Conservation (phyloP, 2,888 invertebrate species). For the Eumacrocentrus americanus region DNA sequence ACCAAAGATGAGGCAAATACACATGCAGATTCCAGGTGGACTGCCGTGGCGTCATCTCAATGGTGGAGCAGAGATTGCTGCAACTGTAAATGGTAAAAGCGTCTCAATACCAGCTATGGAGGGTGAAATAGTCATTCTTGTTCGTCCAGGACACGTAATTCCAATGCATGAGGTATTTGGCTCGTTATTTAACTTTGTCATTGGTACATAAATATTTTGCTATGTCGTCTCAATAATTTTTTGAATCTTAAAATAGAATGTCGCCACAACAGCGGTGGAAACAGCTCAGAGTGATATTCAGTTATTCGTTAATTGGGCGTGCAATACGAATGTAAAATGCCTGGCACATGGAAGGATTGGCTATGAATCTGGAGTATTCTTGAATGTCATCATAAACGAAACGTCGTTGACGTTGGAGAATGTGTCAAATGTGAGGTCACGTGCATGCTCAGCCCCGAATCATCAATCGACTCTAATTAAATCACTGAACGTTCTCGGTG, state of each 20-base stretch:
- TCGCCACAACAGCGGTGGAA: slow-evolving; percentile 29
- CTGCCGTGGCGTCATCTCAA: slow-evolving; percentile 40
- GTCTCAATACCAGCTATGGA: slow-evolving; percentile 29
- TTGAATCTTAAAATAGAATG: background rate
- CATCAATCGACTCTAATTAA: slow-evolving; percentile 28
- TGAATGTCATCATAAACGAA: slow-evolving; percentile 21
- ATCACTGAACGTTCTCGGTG: slow-evolving; percentile 31
- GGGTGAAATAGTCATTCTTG: slow-evolving; percentile 35
- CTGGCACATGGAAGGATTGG: slow-evolving; percentile 39
- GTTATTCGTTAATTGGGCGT: slow-evolving; percentile 37
- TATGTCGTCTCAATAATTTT: background rate
- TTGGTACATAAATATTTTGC: background rate
- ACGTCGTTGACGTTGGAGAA: slow-evolving; percentile 29
- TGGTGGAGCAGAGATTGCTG: slow-evolving; percentile 32
- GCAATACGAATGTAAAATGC: slow-evolving; percentile 26
- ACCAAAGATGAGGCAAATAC: slow-evolving; percentile 32
- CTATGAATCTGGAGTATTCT: slow-evolving; percentile 35
- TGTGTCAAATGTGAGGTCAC: slow-evolving; percentile 12
- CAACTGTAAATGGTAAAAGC: slow-evolving; percentile 25
- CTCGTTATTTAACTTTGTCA: background rate
- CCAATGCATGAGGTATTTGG: slow-evolving; percentile 39
- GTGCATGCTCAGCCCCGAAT: slow-evolving; percentile 20
- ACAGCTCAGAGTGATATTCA: slow-evolving; percentile 33
- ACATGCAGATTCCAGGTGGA: slow-evolving; percentile 42
- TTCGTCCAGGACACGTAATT: slow-evolving; percentile 41